These are phyloP conservation scores for Chamaetylas fuelleborni DNA, from an alignment of 2,113 vertebrate genomes.

Conservation along the genomic window DNA sequence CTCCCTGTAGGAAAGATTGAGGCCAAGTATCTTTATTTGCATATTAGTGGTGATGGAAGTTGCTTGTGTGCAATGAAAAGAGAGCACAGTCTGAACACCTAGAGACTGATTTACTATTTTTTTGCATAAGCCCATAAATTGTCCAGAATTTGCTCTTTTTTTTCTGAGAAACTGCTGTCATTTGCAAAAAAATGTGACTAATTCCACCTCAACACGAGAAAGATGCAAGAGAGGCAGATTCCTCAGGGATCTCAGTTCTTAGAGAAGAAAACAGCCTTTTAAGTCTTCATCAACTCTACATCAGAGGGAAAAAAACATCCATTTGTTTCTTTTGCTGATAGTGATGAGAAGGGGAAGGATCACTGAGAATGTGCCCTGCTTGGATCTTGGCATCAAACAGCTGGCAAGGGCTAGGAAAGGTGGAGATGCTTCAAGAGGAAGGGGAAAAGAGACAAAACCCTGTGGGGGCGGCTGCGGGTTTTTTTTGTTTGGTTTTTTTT, in stretches of 20 bases:
- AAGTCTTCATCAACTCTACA: not conserved
- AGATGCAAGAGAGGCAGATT: not conserved
- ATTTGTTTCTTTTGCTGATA: not conserved
- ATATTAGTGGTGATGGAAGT: not conserved
- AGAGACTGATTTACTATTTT: not conserved
- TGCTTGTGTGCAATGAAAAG: not conserved
- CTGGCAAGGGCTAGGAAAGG: not conserved
- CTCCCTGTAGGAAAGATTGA: not conserved
- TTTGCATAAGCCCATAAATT: not conserved
- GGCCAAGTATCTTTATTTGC: not conserved
- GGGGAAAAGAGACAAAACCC: not conserved
- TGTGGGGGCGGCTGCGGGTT: not conserved
- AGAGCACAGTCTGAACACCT: not conserved
- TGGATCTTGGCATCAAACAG: not conserved
- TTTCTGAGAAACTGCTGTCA: not conserved
- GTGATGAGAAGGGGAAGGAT: not conserved
- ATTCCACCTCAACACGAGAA: not conserved
- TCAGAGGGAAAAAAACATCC: accelerated
- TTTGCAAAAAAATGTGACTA: not conserved
- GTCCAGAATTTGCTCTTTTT: not conserved
- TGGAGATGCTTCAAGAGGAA: not conserved
- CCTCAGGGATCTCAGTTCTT: not conserved
- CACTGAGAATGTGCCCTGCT: not conserved
- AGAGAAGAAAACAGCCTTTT: not conserved
- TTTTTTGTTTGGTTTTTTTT: not conserved